Evolutionary conservation across 2,113 vertebrate genomes (phyloP), one percentile per base, ranked within the genome.

Genomic region (Ictalurus furcatus): DNA sequence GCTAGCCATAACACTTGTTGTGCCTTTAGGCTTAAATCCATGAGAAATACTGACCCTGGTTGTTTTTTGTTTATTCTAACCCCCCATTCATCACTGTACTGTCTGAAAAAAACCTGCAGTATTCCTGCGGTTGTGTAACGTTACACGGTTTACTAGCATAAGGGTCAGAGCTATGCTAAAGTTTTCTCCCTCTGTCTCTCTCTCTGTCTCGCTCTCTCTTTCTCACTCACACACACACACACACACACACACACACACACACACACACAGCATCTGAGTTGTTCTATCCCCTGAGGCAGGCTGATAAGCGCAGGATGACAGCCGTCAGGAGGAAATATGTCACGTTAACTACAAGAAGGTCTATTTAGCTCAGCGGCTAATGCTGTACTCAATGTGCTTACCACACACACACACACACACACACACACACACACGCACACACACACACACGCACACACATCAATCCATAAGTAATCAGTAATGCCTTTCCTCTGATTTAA

Each of bases 241-340:
- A 85, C 73, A 81, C 90, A 85, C 81, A 85, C 52, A 90, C 54
- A 81, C 76, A 85, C 83, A 85, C 71, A 89, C 83, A 83, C 28
- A 25, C 87, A 88, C 19, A 82, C 54, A 34, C 74, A 40, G 37
- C 34, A 30, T 78, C 54, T 30, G 71, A 65, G 58, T 48, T 17
- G 25, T 59, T 59, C 85, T 37, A 76, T 85, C 74, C 81, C 69
- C 89, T 88, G 88, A 65, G 30, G 37, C 63, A 28, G 85, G 63
- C 79, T 87, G 91, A 92, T 89, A 89, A 90, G 91, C 44, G 48
- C 40, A 80, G 84, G 88, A 86, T 86, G 85, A 90, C 73, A 59
- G 84, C 85, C 84, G 78, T 88, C 85, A 83, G 81, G 30, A 83
- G 56, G 80, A 88, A 86, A 63, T 76, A 82, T 84, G 44, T 59